These are phyloP conservation scores for Agonopterix arenella DNA, from an alignment of 2,888 invertebrate species.

Conservation along the genomic window DNA sequence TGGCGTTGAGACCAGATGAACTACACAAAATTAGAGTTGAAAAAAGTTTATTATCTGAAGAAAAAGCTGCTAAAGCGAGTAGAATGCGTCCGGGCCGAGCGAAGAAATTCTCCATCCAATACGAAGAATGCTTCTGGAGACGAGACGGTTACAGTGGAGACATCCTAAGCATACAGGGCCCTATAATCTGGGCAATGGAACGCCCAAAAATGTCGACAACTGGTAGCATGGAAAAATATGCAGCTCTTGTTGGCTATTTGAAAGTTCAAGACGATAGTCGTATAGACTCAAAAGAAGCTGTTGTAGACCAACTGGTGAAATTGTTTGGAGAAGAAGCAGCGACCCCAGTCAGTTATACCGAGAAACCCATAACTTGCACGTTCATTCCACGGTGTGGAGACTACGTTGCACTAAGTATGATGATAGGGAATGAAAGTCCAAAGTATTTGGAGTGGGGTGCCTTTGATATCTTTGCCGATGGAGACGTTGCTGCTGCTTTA, in stretches of 20 bases:
- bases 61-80: constrained; percentile 24
- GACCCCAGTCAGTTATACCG: constrained; percentile 43
- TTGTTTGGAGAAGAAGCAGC: constrained; percentile 54
- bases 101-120: constrained; percentile 53
- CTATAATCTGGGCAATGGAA: constrained; percentile 68
- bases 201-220: constrained; percentile 45
- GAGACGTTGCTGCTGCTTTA: constrained; percentile 55
- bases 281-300: constrained; percentile 31
- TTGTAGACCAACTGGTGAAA: constrained; percentile 50
- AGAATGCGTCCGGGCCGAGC: constrained; percentile 40
- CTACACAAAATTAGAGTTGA: constrained; percentile 48
- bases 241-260: constrained; percentile 50
- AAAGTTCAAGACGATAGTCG: constrained; percentile 23
- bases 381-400: constrained; percentile 61
- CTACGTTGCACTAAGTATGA: constrained; percentile 40
- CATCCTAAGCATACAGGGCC: constrained; percentile 60
- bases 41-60: constrained; percentile 36
- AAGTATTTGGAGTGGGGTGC: constrained; percentile 58
- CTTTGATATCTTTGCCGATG: constrained; percentile 59
- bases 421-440: constrained; percentile 25
- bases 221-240: constrained; percentile 36
- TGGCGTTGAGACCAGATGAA: constrained; percentile 63
- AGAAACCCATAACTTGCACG: constrained; percentile 43
- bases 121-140: constrained; percentile 56
- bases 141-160: constrained; percentile 59